A percentile compares a stretch with the other conserved stretches of the same genome.
phyloP scores from a whole-genome alignment of 35 echinoderm and acorn worm genomes.

The Ophioderma brevispina region DNA sequence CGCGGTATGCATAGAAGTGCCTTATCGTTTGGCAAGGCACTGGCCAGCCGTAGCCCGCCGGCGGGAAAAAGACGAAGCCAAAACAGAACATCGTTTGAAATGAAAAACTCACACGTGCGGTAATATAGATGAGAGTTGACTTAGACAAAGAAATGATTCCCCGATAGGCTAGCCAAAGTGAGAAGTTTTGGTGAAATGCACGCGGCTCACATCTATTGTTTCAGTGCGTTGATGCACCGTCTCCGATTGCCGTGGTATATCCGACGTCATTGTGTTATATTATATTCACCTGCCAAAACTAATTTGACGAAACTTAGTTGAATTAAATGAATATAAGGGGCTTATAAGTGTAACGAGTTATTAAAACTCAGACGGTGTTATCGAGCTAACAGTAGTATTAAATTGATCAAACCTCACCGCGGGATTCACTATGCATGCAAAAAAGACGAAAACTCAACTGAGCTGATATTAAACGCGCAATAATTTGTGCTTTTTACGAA shows the following conservation, averaged over 20 bases:
- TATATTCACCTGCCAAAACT: not conserved
- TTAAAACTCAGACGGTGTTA: not conserved
- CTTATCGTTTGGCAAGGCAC: not conserved
- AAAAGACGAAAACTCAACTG: too few relatives aligned
- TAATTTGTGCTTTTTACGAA: too few relatives aligned
- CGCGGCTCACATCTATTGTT: not conserved
- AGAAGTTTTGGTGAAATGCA: not conserved
- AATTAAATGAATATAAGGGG: not conserved
- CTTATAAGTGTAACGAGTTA: conserved; percentile 14
- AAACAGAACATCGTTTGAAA: not conserved
- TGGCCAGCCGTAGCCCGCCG: conserved; percentile 5
- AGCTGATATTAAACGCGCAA: too few relatives aligned
- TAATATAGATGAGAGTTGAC: not conserved
- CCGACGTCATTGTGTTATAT: not conserved
- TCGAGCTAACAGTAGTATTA: not conserved
- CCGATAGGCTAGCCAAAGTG: not conserved
- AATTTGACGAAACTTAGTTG: not conserved
- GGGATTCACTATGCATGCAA: too few relatives aligned
- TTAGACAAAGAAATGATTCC: not conserved
- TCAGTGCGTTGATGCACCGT: not conserved
- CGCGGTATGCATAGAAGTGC: not conserved
- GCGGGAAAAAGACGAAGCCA: not conserved
- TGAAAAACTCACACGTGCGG: not conserved
- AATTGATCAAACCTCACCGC: too few relatives aligned
- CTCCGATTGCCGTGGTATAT: not conserved